Evolutionary conservation across 2,113 vertebrate genomes (phyloP), one percentile per base, ranked within the genome.

Genomic region (Ptyas mucosa): DNA sequence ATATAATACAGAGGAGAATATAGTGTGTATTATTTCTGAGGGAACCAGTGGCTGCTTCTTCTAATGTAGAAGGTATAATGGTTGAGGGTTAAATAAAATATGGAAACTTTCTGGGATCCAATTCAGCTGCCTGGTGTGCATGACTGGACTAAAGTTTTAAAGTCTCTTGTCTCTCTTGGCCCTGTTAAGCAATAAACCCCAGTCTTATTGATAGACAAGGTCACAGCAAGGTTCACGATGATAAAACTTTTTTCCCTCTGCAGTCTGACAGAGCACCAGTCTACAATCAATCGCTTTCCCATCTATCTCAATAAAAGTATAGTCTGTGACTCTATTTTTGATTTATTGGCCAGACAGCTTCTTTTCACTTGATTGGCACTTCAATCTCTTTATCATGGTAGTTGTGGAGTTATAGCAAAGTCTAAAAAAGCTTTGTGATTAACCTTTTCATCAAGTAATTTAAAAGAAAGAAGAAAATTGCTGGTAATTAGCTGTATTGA

Each of bases 401-500:
- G 95, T 85, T 96, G 95, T 95, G 93, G 53, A 96, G 96, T 95
- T 96, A 96, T 91, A 94, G 96, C 94, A 92, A 53, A 85, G 94
- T 49, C 91, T 95, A 87, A 95, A 94, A 95, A 95, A 90, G 93
- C 52, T 95, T 96, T 96, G 92, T 96, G 95, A 95, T 96, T 96
- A 52, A 52, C 93, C 34, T 94, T 95, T 96, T 96, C 96, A 95
- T 95, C 95, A 95, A 92, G 94, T 89, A 95, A 96, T 97, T 91
- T 95, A 94, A 97, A 95, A 95, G 57, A 94, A 96, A 95, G 94
- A 95, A 95, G 96, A 97, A 97, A 97, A 97, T 97, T 97, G 94
- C 94, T 49, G 64, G 94, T 94, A 97, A 97, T 97, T 97, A 97
- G 96, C 96, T 94, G 96, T 87, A 94, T 91, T 92, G 94, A 92